Evolutionary conservation across 2,113 vertebrate genomes (phyloP), one percentile per base, ranked within the genome.

Genomic region (Cochlearius cochlearius): DNA sequence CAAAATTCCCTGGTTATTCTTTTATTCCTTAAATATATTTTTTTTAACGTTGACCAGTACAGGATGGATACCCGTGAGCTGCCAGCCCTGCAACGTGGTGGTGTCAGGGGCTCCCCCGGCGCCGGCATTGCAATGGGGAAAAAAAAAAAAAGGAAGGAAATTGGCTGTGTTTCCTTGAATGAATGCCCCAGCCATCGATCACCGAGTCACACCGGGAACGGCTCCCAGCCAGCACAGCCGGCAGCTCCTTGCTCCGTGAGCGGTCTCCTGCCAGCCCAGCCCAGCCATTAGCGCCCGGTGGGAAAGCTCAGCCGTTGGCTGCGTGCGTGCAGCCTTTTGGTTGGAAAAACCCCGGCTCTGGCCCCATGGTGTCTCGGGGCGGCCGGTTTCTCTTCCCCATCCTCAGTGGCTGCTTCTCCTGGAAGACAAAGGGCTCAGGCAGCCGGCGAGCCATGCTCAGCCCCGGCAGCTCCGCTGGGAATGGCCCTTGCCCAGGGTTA

Each of bases 121-220:
- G 1, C 29, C 1, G 4, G 38, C 34, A 12, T 60, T 15, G 14
- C 45, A 17, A 29, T 15, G 32, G 15, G 50, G 10, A 14, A 45
- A 14, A n/a, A 25, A 20, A 34, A 23, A 59, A 25, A 25, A 30
- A 10, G 11, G 29, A 17, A 34, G 63, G 50, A 15, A 69, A 43
- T 15, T 22, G 63, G 49, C 36, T 9, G 4, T 19, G 25, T 60
- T 83, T 88, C 43, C 38, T 52, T 55, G 59, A 11, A 2, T 3
- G 34, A 52, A 52, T 60, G 73, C n/a, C 66, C 56, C 45, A 49
- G 66, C 52, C 39, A 34, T 60, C 2, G 5, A 47, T 58, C 72
- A 19, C 34, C 3, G 1, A 21, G 12, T 38, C 47, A 29, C 6
- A 3, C 30, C 3, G 5, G 47, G 90, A 55, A 9, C 1, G 0